Conservation (phyloP, 2,113 vertebrate species). For the Etia nguti region DNA sequence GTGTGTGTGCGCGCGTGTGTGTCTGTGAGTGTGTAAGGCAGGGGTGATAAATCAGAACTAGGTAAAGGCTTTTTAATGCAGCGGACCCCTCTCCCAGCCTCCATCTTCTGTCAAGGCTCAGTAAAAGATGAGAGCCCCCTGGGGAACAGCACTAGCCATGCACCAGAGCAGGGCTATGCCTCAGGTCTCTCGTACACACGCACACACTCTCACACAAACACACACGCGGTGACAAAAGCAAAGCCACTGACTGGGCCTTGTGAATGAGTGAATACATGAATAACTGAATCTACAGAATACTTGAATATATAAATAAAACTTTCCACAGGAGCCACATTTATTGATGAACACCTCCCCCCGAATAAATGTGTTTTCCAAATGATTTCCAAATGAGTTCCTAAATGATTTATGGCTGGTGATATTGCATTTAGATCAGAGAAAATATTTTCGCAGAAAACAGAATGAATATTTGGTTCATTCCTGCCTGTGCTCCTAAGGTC, state of each 20-base stretch:
- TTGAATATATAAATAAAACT: conserved; percentile 72
- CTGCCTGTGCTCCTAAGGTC: conserved; percentile 61
- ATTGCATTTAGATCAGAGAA: conserved; percentile 67
- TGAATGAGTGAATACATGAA: conserved; percentile 80
- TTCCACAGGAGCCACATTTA: conserved; percentile 55
- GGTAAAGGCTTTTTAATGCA: conserved; percentile 83
- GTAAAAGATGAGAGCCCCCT: conserved; percentile 81
- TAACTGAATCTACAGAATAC: conserved; percentile 72
- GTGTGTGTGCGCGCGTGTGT: conserved; percentile 11
- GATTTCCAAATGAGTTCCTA: conserved; percentile 66
- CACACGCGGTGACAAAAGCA: conserved; percentile 24
- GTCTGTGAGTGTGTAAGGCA: conserved; percentile 37
- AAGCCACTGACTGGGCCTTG: conserved; percentile 60
- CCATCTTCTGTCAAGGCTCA: conserved; percentile 79
- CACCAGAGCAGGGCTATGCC: conserved; percentile 62
- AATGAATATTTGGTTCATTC: conserved; percentile 65
- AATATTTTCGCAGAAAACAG: conserved; percentile 53
- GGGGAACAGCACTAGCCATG: conserved; percentile 69
- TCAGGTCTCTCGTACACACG: conserved; percentile 26
- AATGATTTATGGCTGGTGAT: conserved; percentile 70
- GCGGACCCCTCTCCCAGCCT: conserved; percentile 75
- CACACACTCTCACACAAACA: not conserved
- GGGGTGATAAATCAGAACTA: conserved; percentile 78
- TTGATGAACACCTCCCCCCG: conserved; percentile 58
- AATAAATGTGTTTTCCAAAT: conserved; percentile 68